These are phyloP conservation scores for Aradus depressus DNA, from an alignment of 2,888 invertebrate species.

Conservation along the genomic window DNA sequence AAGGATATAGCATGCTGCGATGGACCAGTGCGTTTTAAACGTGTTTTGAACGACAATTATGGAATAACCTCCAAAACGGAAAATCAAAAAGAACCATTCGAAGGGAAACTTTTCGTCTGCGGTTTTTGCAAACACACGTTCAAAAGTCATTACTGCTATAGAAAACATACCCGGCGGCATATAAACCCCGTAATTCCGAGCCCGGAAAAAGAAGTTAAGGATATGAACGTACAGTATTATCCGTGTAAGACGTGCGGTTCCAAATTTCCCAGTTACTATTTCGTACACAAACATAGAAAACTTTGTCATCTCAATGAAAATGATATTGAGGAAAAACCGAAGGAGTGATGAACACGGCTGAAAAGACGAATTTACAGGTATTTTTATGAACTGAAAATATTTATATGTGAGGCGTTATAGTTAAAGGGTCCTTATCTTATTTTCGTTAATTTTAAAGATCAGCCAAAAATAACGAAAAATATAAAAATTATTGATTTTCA, in stretches of 20 bases:
- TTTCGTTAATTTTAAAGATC: no score
- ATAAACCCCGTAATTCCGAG: slow-evolving; percentile 45
- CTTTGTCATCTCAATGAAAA: slow-evolving; percentile 62
- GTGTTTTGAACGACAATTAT: slow-evolving; percentile 75
- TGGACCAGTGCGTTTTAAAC: slow-evolving; percentile 75
- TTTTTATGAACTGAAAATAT: neutral
- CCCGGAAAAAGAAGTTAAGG: slow-evolving; percentile 33
- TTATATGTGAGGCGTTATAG: neutral
- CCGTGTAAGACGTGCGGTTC: slow-evolving; percentile 87
- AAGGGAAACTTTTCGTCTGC: slow-evolving; percentile 46
- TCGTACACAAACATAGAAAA: slow-evolving; percentile 71
- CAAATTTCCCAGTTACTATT: slow-evolving; percentile 87
- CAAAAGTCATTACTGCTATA: slow-evolving; percentile 75
- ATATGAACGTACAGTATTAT: slow-evolving; percentile 79
- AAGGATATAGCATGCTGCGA: slow-evolving; percentile 85
- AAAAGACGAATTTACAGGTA: neutral
- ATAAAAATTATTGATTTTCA: no score
- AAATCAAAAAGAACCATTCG: slow-evolving; percentile 4
- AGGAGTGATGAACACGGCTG: neutral
- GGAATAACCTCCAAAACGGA: slow-evolving; percentile 34
- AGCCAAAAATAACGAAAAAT: no score
- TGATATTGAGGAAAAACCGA: slow-evolving; percentile 20
- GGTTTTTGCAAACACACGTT: slow-evolving; percentile 68
- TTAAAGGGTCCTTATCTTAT: no score
- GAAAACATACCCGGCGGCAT: slow-evolving; percentile 62